A percentile compares a stretch with the other conserved stretches of the same genome.
These are phyloP conservation scores for Megalops atlanticus DNA, from an alignment of 2,113 vertebrate species.

Conservation along the genomic window DNA sequence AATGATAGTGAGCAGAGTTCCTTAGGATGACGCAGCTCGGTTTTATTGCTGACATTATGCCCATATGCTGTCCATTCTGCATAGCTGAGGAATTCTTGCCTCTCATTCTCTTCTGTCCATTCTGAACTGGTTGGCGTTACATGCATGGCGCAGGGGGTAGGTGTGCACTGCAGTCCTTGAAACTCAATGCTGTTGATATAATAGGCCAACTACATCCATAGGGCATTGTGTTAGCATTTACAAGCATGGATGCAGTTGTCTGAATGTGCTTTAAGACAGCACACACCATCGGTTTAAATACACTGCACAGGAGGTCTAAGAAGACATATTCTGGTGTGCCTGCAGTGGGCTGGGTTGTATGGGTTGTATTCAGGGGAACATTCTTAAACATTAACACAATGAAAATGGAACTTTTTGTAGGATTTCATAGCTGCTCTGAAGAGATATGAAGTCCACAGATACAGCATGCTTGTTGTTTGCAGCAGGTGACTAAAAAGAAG, in stretches of 20 bases:
- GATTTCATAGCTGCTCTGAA: background rate
- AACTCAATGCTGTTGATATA: background rate
- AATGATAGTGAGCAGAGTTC: background rate
- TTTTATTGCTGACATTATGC: background rate
- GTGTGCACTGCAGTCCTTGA: background rate
- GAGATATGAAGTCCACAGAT: background rate
- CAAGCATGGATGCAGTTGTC: constrained; percentile 14
- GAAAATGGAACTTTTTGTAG: no score
- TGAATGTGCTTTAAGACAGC: background rate
- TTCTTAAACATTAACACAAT: no score
- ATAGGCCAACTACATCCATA: constrained; percentile 5
- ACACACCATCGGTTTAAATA: constrained; percentile 11
- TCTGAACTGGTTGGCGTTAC: constrained; percentile 19
- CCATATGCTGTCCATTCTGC: background rate
- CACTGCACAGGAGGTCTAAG: constrained; percentile 45
- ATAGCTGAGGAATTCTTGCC: background rate
- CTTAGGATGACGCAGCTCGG: background rate
- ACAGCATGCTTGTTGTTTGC: no score
- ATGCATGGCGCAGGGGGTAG: background rate
- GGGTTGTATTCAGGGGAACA: background rate
- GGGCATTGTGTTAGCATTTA: constrained; percentile 4
- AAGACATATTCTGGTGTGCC: constrained; percentile 35
- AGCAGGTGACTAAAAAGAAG: no score
- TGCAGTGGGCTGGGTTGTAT: background rate
- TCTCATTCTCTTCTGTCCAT: constrained; percentile 4